Evolutionary conservation across 2,797 vertebrate species (phyloP), one percentile per base, ranked within the genome.

Genomic region (Miichthys miiuy): DNA sequence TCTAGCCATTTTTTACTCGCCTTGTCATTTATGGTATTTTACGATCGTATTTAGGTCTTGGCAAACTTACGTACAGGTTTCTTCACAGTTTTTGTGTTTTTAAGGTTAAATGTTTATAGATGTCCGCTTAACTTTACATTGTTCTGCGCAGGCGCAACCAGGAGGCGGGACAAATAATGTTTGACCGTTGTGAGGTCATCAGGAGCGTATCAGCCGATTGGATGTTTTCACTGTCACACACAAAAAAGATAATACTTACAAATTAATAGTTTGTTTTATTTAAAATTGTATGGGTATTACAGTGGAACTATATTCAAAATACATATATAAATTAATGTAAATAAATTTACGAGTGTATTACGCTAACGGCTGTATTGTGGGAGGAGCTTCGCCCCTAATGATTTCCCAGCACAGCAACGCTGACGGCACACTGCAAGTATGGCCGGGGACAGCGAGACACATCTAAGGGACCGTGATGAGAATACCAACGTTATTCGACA

Each of bases 371-470:
- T 8, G 69, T 0, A 20, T 3, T 30, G 83, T 89, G 91, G 94
- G 92, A 2, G 92, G 93, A 81, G 93, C 88, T 48, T 5, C 34
- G 30, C 3, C 8, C 8, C 1, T 68, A 58, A n/a, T 41, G 47
- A 91, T 78, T 8, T 44, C 75, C 61, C 72, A 52, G 66, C 75
- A 3, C 86, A 18, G 72, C 47, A 8, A 20, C 27, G 20, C 47
- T 0, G 0, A 1, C 58, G 0, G 52, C 80, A 71, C 92, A 90
- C 11, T 92, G 87, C 90, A 92, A 96, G 94, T 90, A 99, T 99
- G 97, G 97, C 97, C 77, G 97, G 98, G 64, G 97, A 99, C 91
- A 98, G 95, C 48, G 97, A 98, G 68, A 93, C 95, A 82, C 92
- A 94, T 70, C 92, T 96, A 25, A 94, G 94, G 83, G 94, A 95